Percentiles rank a stretch among this genome's conserved stretches.
Conservation (phyloP, 2,797 vertebrate species). For the Gouania willdenowi region DNA sequence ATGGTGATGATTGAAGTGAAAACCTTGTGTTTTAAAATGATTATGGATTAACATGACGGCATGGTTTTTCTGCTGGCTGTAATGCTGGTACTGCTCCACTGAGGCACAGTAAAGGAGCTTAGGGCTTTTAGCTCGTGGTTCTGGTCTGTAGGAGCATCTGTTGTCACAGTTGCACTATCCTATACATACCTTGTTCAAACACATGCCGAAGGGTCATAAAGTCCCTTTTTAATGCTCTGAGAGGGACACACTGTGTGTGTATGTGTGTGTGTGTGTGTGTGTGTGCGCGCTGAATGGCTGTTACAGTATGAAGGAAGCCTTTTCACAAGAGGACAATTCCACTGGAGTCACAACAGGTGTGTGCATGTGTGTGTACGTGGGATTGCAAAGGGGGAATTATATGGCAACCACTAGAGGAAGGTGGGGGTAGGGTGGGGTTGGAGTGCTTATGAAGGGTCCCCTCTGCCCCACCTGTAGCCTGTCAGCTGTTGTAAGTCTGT, state of each 20-base stretch:
- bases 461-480: conserved; percentile 79
- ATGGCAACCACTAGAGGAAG: conserved; percentile 35
- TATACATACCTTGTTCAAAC: conserved; percentile 34
- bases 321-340: conserved; percentile 65
- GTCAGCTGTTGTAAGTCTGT: conserved; percentile 81
- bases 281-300: conserved; percentile 10
- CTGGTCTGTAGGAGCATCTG: conserved; percentile 50
- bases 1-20: conserved; percentile 28
- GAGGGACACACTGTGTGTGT: neutral
- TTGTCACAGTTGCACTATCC: conserved; percentile 32
- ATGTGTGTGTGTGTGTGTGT: conserved; percentile 2
- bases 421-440: conserved; percentile 2
- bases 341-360: conserved; percentile 72
- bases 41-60: conserved; percentile 52
- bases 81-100: conserved; percentile 22
- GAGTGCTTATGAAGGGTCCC: conserved; percentile 69
- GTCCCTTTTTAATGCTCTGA: conserved; percentile 30
- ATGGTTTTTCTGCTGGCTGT: conserved; percentile 18
- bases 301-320: conserved; percentile 47
- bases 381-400: conserved; percentile 34
- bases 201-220: conserved; percentile 48
- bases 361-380: conserved; percentile 38
- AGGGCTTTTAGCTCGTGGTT: conserved; percentile 44
- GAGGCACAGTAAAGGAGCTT: conserved; percentile 56
- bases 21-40: conserved; percentile 49